phyloP scores from a whole-genome alignment of 2,888 invertebrate species.

The Cephus runcator region DNA sequence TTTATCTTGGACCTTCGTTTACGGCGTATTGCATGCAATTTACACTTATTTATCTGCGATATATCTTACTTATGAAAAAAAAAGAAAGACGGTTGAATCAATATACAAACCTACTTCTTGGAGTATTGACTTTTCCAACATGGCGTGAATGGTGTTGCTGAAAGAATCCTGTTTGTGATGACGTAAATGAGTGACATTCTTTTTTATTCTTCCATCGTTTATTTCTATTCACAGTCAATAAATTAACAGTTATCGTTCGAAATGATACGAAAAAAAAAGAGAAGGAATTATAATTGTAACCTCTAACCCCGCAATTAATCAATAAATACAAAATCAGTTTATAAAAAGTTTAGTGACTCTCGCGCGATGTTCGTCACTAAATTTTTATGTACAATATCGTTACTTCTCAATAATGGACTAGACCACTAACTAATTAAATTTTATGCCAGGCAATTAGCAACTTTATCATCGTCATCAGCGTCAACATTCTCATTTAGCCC shows the following conservation, averaged over 20 bases:
- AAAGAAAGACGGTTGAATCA: background rate
- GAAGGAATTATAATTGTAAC: conserved; percentile 36
- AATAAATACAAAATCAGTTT: conserved; percentile 57
- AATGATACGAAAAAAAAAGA: background rate
- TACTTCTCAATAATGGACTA: conserved; percentile 50
- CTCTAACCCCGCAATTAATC: conserved; percentile 51
- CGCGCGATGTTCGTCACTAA: conserved; percentile 21
- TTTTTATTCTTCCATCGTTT: conserved; percentile 46
- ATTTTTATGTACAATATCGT: conserved; percentile 23
- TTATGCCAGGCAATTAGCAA: conserved; percentile 12
- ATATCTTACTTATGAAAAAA: background rate
- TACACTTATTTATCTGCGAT: too few relatives aligned
- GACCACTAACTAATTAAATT: conserved; percentile 40
- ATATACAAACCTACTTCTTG: background rate
- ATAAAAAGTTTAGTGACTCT: conserved; percentile 34
- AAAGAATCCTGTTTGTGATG: background rate
- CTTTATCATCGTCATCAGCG: conserved; percentile 1
- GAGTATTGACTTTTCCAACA: background rate
- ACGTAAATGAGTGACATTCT: background rate
- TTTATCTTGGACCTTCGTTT: too few relatives aligned
- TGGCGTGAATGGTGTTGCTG: background rate
- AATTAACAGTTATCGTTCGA: conserved; percentile 53
- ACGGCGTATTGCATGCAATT: too few relatives aligned
- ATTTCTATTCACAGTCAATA: conserved; percentile 62
- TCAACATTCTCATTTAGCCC: background rate